Conservation (phyloP, 2,888 invertebrate genomes). For the Meliscaeva auricollis region DNA sequence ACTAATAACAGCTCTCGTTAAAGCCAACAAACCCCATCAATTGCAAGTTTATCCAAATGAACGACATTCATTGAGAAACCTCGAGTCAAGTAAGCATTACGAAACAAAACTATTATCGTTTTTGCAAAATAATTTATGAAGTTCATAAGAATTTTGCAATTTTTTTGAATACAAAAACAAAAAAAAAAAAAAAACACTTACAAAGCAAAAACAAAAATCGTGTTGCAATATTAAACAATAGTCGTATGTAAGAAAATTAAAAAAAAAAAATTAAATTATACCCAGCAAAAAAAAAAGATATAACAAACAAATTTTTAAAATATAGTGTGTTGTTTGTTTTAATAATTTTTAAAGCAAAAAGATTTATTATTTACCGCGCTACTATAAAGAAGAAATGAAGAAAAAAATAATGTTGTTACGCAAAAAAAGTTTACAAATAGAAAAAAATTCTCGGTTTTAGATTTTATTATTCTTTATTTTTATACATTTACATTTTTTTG, state of each 20-base stretch:
- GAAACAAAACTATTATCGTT: conserved; percentile 97
- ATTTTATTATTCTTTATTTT: conserved; percentile 36
- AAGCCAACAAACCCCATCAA: conserved; percentile 98
- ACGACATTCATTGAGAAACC: conserved; percentile 96
- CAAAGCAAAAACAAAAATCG: conserved; percentile 38
- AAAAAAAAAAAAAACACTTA: conserved; percentile 5
- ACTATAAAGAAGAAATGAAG: conserved; percentile 33
- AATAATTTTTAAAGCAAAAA: conserved; percentile 45
- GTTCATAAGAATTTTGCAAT: conserved; percentile 71
- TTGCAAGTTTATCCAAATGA: conserved; percentile 98
- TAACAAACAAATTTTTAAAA: conserved; percentile 52
- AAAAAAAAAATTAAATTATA: conserved; percentile 59
- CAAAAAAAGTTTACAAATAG: not conserved
- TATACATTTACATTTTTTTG: conserved; percentile 20
- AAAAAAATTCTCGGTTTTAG: conserved; percentile 15
- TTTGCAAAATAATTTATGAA: conserved; percentile 91
- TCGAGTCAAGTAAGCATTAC: conserved; percentile 98
- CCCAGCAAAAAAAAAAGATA: conserved; percentile 23
- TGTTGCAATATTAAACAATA: conserved; percentile 75
- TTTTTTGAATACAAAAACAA: conserved; percentile 4
- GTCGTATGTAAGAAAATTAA: conserved; percentile 62
- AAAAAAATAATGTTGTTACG: conserved; percentile 23
- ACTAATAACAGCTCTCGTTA: conserved; percentile 94
- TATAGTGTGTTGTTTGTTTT: conserved; percentile 66
- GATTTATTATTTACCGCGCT: conserved; percentile 56